Base-by-base conservation (phyloP, 2,113 vertebrate species). In the Ciconia boyciana region DNA sequence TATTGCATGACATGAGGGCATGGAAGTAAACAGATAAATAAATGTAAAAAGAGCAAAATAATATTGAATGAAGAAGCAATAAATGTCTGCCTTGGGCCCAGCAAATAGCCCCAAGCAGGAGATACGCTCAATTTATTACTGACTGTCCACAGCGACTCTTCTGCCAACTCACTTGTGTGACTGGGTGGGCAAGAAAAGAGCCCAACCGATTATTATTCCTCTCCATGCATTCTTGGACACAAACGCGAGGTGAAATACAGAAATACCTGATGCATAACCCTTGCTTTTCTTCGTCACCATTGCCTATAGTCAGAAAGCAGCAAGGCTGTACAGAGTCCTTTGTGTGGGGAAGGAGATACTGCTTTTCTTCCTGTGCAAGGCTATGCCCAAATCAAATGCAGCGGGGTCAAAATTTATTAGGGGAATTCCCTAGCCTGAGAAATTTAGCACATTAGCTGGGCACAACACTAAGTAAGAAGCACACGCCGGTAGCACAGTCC, bases 311-410 rank as follows among this genome's bases (percentile, higher is more conserved):
- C 28, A 69, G 60, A 83, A 93, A 85, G 57, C 52, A 93, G 77
- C 26, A 57, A 52, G 61, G 57, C 17, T 58, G 22, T 0, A 1
- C 1, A 2, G 13, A 43, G 16, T 26, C 52, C 15, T 71, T 71
- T 0, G 0, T 16, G 16, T 18, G 20, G 13, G 39, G 39, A 70
- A 57, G 64, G 31, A 68, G 36, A 55, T 16, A 22, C 5, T 68
- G 39, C 0, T n/a, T 51, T 89, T 76, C 49, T 51, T 79, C 32
- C 48, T 86, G 15, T 39, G 36, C 24, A 61, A 74, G 21, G 19
- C 52, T 58, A 21, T 17, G 25, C 62, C 13, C 48, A 74, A 78
- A 85, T 34, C 28, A 81, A 84, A 79, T 6, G 11, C 34, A 87
- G 34, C 3, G 76, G 36, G 21, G 26, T 49, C 51, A 44, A 68